Evolutionary conservation across 2,113 vertebrate genomes (phyloP), one percentile per base, ranked within the genome.

Genomic region (Chrysochloris asiatica): DNA sequence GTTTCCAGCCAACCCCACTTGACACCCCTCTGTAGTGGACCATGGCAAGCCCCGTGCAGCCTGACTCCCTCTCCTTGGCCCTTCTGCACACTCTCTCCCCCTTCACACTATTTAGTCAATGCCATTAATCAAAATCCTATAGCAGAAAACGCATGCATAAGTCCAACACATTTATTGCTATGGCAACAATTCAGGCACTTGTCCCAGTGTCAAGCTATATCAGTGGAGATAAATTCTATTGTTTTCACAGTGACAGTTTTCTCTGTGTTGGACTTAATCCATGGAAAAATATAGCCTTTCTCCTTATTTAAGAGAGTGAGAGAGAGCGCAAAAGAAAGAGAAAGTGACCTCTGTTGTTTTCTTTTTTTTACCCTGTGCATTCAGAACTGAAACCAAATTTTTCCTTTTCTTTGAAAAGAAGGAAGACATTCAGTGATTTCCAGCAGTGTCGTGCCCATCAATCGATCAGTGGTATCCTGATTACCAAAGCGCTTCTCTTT

Each of bases 161-260:
- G 98, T 99, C 98, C 97, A 97, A 99, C 98, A 99, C 99, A 99
- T 99, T 99, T 99, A 99, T 99, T 99, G 96, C 99, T 98, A 99
- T 99, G 98, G 99, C 96, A 99, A 99, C 99, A 98, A 99, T 99
- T 99, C 99, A 99, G 98, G 98, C 98, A 99, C 99, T 99, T 99
- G 99, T 99, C 99, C 99, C 99, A 98, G 98, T 99, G 99, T 99
- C 99, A 99, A 98, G 98, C 98, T 97, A 98, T 98, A 99, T 99
- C 99, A 99, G 98, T 98, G 98, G 98, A 98, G 98, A 99, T 98
- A 98, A 98, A 98, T 98, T 98, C 98, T 98, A 99, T 99, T 99
- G 99, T 99, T 98, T 99, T 98, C 97, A 96, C 97, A 98, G 98
- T 98, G 98, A 99, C 98, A 98, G 97, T 98, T 97, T 97, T 97